Percentiles rank a stretch among this genome's conserved stretches.
Conservation (phyloP, 2,888 invertebrate genomes). For the Drosophila infuscata region DNA sequence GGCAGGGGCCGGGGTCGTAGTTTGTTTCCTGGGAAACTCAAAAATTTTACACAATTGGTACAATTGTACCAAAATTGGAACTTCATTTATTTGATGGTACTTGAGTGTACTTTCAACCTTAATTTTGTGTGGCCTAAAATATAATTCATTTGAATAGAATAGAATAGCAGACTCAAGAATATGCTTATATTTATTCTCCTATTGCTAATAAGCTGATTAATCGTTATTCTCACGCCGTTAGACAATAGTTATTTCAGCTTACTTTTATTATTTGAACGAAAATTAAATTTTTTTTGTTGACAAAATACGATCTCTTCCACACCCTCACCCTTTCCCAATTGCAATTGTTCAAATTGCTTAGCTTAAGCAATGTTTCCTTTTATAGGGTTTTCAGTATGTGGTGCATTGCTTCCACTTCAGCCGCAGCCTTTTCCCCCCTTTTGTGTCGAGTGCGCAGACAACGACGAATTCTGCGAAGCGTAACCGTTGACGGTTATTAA, state of each 20-base stretch:
- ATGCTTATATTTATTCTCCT: accelerated
- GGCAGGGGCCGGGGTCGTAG: background rate
- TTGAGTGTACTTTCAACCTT: background rate
- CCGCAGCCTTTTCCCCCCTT: background rate
- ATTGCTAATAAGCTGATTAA: background rate
- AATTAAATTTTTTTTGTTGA: background rate
- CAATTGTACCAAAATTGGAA: constrained; percentile 42
- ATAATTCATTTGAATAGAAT: background rate
- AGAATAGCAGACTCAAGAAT: background rate
- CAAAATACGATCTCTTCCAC: background rate
- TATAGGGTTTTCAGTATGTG: constrained; percentile 20
- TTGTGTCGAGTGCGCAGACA: constrained; percentile 27
- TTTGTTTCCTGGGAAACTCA: constrained; percentile 45
- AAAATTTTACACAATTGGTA: constrained; percentile 19
- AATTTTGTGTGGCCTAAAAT: background rate
- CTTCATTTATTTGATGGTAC: background rate
- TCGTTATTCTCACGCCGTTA: too few relatives aligned
- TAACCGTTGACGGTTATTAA: constrained; percentile 81
- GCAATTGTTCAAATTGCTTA: constrained; percentile 27
- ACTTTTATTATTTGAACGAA: background rate
- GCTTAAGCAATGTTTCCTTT: constrained; percentile 28
- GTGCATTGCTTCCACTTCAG: constrained; percentile 8
- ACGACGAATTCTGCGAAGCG: constrained; percentile 68
- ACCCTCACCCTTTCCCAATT: background rate
- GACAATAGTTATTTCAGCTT: background rate